Conservation (phyloP, 1,140 invertebrate genomes). For the Heliconius eleuchia region DNA sequence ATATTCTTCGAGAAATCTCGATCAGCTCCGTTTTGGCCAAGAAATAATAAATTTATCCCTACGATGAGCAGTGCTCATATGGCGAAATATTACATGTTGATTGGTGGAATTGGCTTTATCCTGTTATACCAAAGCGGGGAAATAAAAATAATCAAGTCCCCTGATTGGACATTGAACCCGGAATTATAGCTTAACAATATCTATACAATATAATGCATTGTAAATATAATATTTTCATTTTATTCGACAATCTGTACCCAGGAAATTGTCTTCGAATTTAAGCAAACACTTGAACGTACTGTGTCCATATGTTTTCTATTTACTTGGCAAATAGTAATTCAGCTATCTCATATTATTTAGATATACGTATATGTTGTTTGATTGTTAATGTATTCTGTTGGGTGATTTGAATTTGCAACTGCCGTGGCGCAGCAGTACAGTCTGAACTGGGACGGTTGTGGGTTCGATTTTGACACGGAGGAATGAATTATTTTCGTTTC, state of each 20-base stretch:
- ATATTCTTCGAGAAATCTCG: too few species aligned
- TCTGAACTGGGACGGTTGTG: too few species aligned
- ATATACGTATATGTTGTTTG: constrained; percentile 4
- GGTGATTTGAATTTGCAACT: neutral
- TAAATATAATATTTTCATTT: neutral
- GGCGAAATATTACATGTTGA: neutral
- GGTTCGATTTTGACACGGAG: too few species aligned
- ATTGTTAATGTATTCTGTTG: neutral
- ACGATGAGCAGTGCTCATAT: too few species aligned
- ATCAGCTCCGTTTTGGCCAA: too few species aligned
- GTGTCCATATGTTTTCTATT: neutral
- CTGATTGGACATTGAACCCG: too few species aligned
- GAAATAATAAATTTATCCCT: too few species aligned
- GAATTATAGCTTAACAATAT: too few species aligned
- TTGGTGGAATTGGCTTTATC: too few species aligned
- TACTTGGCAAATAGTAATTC: neutral
- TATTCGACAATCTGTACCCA: neutral
- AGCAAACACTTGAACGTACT: neutral
- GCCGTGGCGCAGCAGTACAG: too few species aligned
- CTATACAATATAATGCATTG: neutral
- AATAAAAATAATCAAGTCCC: neutral
- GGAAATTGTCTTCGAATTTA: neutral
- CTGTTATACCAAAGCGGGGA: too few species aligned
- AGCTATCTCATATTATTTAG: constrained; percentile 1
- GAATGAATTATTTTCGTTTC: too few species aligned